Evolutionary conservation across 1,140 invertebrate genomes (phyloP), one percentile per base, ranked within the genome.

Genomic region (Bilobella aurantiaca): DNA sequence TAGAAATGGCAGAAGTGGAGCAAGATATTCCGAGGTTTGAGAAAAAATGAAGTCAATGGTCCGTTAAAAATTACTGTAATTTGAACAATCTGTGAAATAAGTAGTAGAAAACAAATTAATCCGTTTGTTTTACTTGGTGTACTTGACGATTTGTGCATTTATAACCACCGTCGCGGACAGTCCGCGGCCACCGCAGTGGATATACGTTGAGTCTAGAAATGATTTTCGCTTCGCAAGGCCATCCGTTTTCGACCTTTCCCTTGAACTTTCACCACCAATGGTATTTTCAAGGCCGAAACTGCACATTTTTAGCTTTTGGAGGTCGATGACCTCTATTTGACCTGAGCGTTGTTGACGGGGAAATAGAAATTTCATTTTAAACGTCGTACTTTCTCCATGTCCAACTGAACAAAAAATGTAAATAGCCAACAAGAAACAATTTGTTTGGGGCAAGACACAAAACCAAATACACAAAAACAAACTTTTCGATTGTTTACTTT

Each of bases 161-260:
- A 62, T 21, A 23, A 73, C 68, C 60, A 49, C 61, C 29, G 71
- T 68, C 21, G 71, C 68, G 1, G 64, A 32, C 0, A 70, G 29
- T 16, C 68, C 66, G 23, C 71, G 66, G 37, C 68, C 71, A 2
- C 58, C 64, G 53, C 68, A 28, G 30, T 73, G 70, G 63, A 73
- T 14, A 63, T 68, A 73, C 3, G 68, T 68, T 23, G 71, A 64
- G 49, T 73, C 71, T 59, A 73, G 70, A 61, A 70, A 70, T 25
- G 71, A 66, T 68, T 66, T 69, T 72, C 29, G 31, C 42, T 18
- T 62, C 14, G 14, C 49, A 12, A 12, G 8, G 5, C 25, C n/a
- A n/a, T n/a, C n/a, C n/a, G n/a, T n/a, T 12, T 12, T 16, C 32
- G 32, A n/a, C 53, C 16, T 29, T 46, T 16, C 64, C 59, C 5